These are phyloP conservation scores for Zaprionus camerounensis DNA, from an alignment of 1,140 invertebrate genomes.

Conservation along the genomic window DNA sequence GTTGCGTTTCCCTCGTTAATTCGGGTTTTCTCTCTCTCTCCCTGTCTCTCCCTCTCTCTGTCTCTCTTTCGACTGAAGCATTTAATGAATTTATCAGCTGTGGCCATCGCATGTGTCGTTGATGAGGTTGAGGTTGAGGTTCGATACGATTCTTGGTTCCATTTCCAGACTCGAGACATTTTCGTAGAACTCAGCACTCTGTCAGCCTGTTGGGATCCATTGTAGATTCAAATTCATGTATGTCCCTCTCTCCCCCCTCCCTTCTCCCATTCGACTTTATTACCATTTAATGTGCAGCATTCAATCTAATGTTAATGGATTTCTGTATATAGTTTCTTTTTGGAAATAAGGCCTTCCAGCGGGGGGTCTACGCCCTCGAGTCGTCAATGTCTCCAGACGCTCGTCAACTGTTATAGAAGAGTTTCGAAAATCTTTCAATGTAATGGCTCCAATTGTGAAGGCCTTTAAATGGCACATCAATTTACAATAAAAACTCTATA, in stretches of 20 bases:
- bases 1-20: too few relatives aligned
- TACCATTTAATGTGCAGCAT: conserved; percentile 61
- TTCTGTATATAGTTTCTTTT: conserved; percentile 39
- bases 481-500: conserved; percentile 30
- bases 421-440: conserved; percentile 35
- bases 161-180: conserved; percentile 43
- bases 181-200: conserved; percentile 36
- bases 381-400: conserved; percentile 40
- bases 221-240: conserved; percentile 41
- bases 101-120: conserved; percentile 53
- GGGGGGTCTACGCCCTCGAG: conserved; percentile 16
- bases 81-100: conserved; percentile 80
- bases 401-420: conserved; percentile 24
- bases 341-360: conserved; percentile 4
- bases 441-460: conserved; percentile 40
- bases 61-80: conserved; percentile 41
- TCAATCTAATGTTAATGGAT: conserved; percentile 57
- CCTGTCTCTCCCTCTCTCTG: not conserved
- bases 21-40: not conserved
- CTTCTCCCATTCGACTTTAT: conserved; percentile 33
- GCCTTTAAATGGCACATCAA: conserved; percentile 25
- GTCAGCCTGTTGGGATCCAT: conserved; percentile 29
- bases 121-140: conserved; percentile 25
- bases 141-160: conserved; percentile 34
- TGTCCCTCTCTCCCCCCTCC: not conserved